Evolutionary conservation across 2,888 invertebrate species (phyloP).

Genomic region (Tethea ocularis): DNA sequence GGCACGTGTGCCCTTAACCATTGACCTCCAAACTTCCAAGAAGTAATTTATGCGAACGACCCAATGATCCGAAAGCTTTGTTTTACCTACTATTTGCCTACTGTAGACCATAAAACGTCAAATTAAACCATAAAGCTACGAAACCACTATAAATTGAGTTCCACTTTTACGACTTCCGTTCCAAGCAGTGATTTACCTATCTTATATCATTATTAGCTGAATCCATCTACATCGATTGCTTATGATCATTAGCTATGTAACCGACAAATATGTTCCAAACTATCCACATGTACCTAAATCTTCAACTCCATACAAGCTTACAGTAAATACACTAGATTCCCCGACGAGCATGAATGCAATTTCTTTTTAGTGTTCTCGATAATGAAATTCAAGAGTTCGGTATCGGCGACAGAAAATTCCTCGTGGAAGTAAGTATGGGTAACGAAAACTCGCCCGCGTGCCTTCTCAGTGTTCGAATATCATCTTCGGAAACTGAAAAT

Average conservation of each 20-base stretch:
- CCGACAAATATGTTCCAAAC: background rate
- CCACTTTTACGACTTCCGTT: background rate
- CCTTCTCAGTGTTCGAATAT: background rate
- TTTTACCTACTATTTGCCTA: conserved; percentile 9
- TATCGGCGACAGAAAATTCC: conserved; percentile 8
- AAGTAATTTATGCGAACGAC: conserved; percentile 16
- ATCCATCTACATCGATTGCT: too few species aligned
- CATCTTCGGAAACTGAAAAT: background rate
- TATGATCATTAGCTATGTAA: background rate
- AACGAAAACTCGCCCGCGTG: conserved; percentile 5
- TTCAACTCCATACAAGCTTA: background rate
- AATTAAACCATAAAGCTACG: conserved; percentile 4
- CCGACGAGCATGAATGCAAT: conserved; percentile 9
- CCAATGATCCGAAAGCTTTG: conserved; percentile 18
- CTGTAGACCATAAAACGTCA: conserved; percentile 3
- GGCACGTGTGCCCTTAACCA: background rate
- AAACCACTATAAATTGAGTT: background rate
- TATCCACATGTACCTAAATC: background rate
- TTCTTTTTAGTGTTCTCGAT: conserved; percentile 8
- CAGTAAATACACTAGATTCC: conserved; percentile 7
- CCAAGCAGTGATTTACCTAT: background rate
- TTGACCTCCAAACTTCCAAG: conserved; percentile 17
- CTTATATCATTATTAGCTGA: background rate
- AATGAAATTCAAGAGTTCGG: conserved; percentile 10
- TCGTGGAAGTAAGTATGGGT: background rate